Percentiles rank a stretch among this genome's conserved stretches.
Evolutionary conservation across 2,797 vertebrate genomes (phyloP).

Genomic region (Siniperca obscura): DNA sequence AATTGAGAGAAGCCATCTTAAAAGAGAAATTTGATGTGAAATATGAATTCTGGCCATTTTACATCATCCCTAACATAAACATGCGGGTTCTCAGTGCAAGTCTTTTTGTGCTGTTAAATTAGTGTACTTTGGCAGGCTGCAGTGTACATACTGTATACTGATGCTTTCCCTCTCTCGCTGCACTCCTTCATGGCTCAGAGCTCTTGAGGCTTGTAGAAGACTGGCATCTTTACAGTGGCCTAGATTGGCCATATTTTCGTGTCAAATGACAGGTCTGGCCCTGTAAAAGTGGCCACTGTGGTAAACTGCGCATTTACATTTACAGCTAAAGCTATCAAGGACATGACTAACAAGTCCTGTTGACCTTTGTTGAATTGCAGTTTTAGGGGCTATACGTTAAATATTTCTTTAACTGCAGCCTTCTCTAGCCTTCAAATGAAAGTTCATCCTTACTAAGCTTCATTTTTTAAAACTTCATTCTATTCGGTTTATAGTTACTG

Average conservation of each 20-base stretch:
- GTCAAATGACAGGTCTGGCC: conserved; percentile 80
- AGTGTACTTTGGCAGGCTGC: conserved; percentile 84
- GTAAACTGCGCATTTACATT: conserved; percentile 80
- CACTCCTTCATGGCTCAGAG: conserved; percentile 83
- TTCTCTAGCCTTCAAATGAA: conserved; percentile 36
- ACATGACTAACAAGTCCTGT: conserved; percentile 77
- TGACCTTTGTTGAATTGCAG: conserved; percentile 82
- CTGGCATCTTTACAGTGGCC: conserved; percentile 84
- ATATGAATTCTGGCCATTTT: conserved; percentile 84
- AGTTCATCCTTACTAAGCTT: conserved; percentile 14
- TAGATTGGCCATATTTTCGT: conserved; percentile 81
- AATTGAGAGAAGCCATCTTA: conserved; percentile 77
- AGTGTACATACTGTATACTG: conserved; percentile 76
- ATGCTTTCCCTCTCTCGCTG: conserved; percentile 81
- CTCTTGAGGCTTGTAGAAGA: conserved; percentile 83
- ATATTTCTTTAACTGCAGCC: conserved; percentile 34
- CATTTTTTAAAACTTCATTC: conserved; percentile 22
- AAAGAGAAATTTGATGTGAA: conserved; percentile 82
- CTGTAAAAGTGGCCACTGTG: conserved; percentile 73
- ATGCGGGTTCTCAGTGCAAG: conserved; percentile 74
- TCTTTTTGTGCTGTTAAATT: conserved; percentile 83
- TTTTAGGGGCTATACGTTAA: conserved; percentile 66
- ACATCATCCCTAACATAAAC: conserved; percentile 85
- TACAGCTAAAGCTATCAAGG: conserved; percentile 82
- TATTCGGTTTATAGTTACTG: conserved; percentile 48